Conservation (phyloP, 2,888 invertebrate genomes). For the Petrophora chlorosata region DNA sequence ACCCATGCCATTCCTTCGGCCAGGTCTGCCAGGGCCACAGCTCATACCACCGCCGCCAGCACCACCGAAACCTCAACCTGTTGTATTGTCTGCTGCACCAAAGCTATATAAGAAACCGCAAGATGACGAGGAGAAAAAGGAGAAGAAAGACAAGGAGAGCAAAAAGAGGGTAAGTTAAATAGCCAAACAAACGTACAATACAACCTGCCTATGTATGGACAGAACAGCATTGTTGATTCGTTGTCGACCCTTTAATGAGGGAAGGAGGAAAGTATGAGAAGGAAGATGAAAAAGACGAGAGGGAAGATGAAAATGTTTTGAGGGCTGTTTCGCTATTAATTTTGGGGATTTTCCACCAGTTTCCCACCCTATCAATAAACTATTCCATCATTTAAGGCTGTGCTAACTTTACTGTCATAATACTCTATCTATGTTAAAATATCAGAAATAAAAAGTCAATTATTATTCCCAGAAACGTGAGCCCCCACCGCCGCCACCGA, state of each 20-base stretch:
- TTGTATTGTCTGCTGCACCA: conserved; percentile 88
- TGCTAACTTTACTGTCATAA: no score
- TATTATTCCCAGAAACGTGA: conserved; percentile 53
- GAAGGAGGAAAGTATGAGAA: no score
- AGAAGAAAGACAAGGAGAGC: conserved; percentile 53
- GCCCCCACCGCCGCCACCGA: conserved; percentile 42
- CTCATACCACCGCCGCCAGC: conserved; percentile 70
- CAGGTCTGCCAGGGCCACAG: conserved; percentile 70
- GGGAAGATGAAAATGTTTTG: no score
- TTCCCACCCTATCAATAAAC: no score
- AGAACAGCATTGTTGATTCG: no score
- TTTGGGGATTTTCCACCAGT: no score
- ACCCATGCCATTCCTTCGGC: conserved; percentile 66
- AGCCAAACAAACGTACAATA: no score
- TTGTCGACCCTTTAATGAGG: no score
- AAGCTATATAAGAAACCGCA: conserved; percentile 85
- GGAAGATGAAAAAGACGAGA: no score
- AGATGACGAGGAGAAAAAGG: conserved; percentile 68
- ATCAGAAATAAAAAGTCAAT: not conserved
- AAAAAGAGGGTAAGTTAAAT: conserved; percentile 13
- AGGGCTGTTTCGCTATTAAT: no score
- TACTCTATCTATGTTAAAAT: not conserved
- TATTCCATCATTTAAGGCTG: no score
- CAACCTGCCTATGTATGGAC: no score
- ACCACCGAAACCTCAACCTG: conserved; percentile 81